Evolutionary conservation across 2,797 vertebrate genomes (phyloP), one percentile per base, ranked within the genome.

Genomic region (Brachyrhaphis roseni): DNA sequence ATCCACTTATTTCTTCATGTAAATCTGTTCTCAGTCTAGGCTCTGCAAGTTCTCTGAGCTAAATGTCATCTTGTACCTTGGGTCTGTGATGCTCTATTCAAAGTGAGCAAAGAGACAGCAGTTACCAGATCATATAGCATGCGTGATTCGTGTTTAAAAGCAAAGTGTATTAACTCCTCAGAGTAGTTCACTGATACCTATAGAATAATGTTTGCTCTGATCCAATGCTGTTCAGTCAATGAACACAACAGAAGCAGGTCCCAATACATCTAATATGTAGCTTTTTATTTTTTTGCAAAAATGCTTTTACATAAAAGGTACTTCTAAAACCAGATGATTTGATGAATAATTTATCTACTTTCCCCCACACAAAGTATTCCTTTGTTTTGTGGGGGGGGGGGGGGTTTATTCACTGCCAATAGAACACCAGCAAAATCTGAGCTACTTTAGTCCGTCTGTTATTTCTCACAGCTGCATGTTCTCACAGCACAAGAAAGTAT

Each of bases 41-140:
- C 28, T 59, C 57, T 55, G 26, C 26, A n/a, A n/a, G 10, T 55
- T 31, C 28, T 59, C 57, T 59, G 57, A 59, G 12, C 57, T 59
- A 59, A 59, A 59, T 59, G 57, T 31, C 26, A 59, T 59, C n/a
- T 59, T 59, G 12, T 31, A 59, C 57, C 11, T 31, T 16, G 59
- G 86, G 86, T 81, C 76, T 79, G 77, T 77, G 85, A 86, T 84
- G 75, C 70, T 77, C 83, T 70, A 81, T 13, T 31, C 62, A 82
- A 82, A 47, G 62, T 75, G 8, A 85, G 79, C 45, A 72, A 76
- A 31, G 43, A 26, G 34, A 53, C 59, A 73, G 41, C 74, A 73
- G 79, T 80, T 39, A 87, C 74, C 43, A 78, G 53, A 87, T 45
- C 41, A 70, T 7, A 70, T 13, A 78, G 55, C 15, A 46, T 74